Evolutionary conservation across 2,888 invertebrate genomes (phyloP).

Genomic region (Eupeodes latifasciatus): DNA sequence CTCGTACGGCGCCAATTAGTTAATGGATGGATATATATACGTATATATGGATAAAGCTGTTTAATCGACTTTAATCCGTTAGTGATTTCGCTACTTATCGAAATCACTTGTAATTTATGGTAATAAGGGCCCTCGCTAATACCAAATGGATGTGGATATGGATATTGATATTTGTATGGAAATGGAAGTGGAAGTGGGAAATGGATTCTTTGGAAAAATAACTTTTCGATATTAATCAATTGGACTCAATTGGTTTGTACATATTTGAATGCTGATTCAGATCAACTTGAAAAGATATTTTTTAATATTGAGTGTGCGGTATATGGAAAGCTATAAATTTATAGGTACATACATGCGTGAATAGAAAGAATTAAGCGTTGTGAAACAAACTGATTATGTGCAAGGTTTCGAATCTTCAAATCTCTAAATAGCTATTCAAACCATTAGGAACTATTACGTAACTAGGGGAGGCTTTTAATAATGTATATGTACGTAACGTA

Average conservation of each 20-base stretch:
- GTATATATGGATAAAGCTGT: conserved; percentile 4
- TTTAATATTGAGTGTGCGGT: not conserved
- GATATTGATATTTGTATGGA: too few relatives aligned
- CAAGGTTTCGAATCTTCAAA: too few relatives aligned
- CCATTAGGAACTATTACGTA: too few relatives aligned
- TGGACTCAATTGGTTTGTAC: conserved; percentile 5
- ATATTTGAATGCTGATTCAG: conserved; percentile 1
- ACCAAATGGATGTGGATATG: not conserved
- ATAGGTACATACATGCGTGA: too few relatives aligned
- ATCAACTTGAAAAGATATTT: not conserved
- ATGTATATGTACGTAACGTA: too few relatives aligned
- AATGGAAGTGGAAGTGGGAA: too few relatives aligned
- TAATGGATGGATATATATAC: conserved; percentile 26
- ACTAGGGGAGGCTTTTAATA: too few relatives aligned
- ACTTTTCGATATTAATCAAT: conserved; percentile 5
- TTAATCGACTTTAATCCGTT: conserved; percentile 30
- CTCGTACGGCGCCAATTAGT: conserved; percentile 57
- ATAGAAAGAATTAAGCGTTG: too few relatives aligned
- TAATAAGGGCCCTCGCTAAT: not conserved
- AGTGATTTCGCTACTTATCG: conserved; percentile 22
- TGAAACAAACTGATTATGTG: too few relatives aligned
- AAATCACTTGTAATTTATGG: conserved; percentile 27
- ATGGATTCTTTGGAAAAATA: conserved; percentile 3
- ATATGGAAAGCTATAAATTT: too few relatives aligned
- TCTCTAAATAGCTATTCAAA: too few relatives aligned